Conservation (phyloP, 2,888 invertebrate genomes). For the Minunthozetes semirufus region DNA sequence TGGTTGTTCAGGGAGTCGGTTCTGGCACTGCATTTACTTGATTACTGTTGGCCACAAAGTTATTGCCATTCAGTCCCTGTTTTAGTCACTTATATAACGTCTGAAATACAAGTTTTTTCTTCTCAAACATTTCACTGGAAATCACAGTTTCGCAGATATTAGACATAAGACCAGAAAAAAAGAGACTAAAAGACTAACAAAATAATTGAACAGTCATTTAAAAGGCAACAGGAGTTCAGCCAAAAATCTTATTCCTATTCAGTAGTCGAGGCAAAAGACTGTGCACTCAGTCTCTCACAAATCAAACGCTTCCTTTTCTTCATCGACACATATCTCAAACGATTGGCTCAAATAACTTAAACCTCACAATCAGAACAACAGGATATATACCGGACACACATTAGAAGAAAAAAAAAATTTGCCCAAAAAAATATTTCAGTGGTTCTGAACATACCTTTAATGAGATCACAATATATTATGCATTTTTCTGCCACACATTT, state of each 20-base stretch:
- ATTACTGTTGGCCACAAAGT: neutral
- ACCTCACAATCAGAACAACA: neutral
- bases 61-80: neutral
- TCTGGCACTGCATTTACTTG: neutral
- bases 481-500: no score
- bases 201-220: neutral
- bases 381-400: neutral
- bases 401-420: neutral
- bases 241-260: no score
- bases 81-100: neutral
- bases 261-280: neutral
- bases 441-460: neutral
- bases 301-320: conserved; percentile 1
- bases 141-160: neutral
- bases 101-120: conserved; percentile 7
- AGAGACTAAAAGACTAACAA: neutral
- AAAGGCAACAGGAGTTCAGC: neutral
- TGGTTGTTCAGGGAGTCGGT: neutral
- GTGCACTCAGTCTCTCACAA: neutral
- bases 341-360: neutral
- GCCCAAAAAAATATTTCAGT: neutral
- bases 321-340: neutral
- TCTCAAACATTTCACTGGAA: neutral
- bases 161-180: conserved; percentile 6
- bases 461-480: neutral